Conservation (phyloP, 2,113 vertebrate species). For the Dendropsophus ebraccatus region DNA sequence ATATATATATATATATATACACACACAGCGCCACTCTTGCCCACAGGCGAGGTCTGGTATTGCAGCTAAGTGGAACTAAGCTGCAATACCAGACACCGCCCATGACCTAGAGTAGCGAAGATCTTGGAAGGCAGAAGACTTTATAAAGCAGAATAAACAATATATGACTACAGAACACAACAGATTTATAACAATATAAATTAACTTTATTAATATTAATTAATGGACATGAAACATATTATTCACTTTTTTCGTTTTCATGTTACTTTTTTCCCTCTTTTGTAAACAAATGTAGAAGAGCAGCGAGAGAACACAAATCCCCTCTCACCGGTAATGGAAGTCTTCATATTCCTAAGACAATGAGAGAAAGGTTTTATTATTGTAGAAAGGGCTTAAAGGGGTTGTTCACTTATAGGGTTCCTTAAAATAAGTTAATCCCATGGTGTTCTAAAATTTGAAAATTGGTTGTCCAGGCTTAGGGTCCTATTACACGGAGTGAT, state of each 20-base stretch:
- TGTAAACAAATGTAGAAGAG: constrained; percentile 1
- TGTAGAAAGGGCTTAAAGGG: neutral
- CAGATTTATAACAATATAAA: constrained; percentile 38
- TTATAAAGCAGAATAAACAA: too few species aligned
- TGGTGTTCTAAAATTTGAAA: neutral
- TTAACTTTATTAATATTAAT: constrained; percentile 26
- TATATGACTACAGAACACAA: neutral
- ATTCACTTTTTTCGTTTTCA: neutral
- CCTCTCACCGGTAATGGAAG: neutral
- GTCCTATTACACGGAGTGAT: too few species aligned
- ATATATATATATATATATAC: too few species aligned
- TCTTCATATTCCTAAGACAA: neutral
- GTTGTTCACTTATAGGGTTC: neutral
- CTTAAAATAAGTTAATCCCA: neutral
- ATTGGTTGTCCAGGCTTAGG: too few species aligned
- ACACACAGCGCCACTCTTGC: too few species aligned
- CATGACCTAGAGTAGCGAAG: too few species aligned
- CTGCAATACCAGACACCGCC: too few species aligned
- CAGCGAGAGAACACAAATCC: neutral
- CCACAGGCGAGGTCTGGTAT: too few species aligned
- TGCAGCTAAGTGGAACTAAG: too few species aligned
- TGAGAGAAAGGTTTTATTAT: neutral
- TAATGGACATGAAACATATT: neutral
- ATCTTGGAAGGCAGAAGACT: too few species aligned
- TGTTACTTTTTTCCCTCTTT: neutral